phyloP scores from a whole-genome alignment of 2,113 vertebrate genomes.

The Dinomys branickii region DNA sequence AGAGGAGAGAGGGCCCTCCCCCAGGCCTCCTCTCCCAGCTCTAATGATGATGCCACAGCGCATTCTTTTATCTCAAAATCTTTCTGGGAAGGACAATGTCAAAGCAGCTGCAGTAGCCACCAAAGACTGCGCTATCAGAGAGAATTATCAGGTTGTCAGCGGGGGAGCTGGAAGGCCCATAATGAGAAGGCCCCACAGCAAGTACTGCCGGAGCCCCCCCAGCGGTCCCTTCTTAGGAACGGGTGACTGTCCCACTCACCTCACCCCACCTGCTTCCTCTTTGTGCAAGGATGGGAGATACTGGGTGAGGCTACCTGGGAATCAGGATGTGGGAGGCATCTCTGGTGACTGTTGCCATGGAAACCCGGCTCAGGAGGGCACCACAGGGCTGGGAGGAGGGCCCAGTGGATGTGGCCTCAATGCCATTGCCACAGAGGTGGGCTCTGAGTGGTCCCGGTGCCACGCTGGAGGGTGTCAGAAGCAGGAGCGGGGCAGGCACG shows the following conservation, averaged over 20 bases:
- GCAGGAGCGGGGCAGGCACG: background rate
- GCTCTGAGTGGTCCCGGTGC: accelerated
- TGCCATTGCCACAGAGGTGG: background rate
- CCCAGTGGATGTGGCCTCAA: no score
- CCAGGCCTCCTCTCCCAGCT: background rate
- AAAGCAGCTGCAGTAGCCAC: slow-evolving; percentile 48
- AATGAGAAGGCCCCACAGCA: slow-evolving; percentile 71
- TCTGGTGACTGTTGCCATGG: background rate
- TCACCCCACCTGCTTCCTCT: background rate
- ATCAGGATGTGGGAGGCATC: background rate
- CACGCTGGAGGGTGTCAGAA: background rate
- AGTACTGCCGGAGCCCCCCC: slow-evolving; percentile 69
- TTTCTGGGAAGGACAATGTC: slow-evolving; percentile 70
- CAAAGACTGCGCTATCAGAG: slow-evolving; percentile 70
- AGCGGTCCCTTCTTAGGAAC: slow-evolving; percentile 59
- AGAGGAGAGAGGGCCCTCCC: background rate
- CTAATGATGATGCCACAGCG: slow-evolving; percentile 73
- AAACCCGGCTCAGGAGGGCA: background rate
- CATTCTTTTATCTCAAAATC: slow-evolving; percentile 72
- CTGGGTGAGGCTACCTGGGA: background rate
- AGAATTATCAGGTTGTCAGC: slow-evolving; percentile 78
- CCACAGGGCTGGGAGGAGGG: background rate
- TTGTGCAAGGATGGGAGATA: slow-evolving; percentile 45
- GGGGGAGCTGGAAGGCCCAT: slow-evolving; percentile 2
- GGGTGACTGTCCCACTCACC: slow-evolving; percentile 43